Conservation (phyloP, 2,113 vertebrate genomes). For the Lampris incognitus region DNA sequence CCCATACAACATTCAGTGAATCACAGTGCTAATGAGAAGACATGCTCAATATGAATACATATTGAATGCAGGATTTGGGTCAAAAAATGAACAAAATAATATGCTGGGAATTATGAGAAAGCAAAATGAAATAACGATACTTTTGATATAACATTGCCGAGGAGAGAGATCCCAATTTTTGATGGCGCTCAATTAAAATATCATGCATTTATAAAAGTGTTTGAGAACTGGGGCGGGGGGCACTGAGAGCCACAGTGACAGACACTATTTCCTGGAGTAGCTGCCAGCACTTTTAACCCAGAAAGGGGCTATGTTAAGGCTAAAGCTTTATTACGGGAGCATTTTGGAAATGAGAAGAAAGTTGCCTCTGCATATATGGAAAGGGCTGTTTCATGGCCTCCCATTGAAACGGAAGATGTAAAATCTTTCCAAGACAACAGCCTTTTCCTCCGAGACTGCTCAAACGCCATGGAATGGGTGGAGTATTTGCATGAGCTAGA, state of each 20-base stretch:
- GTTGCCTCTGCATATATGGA: conserved; percentile 14
- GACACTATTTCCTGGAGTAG: conserved; percentile 2
- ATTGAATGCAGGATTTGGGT: too few relatives aligned
- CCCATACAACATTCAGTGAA: too few relatives aligned
- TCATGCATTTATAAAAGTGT: background rate
- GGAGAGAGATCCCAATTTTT: background rate
- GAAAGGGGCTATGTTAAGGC: background rate
- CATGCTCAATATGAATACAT: too few relatives aligned
- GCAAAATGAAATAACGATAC: conserved; percentile 26
- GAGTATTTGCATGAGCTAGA: conserved; percentile 22
- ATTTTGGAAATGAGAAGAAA: conserved; percentile 33
- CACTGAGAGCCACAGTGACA: background rate
- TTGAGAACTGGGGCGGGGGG: background rate
- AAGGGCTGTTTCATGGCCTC: conserved; percentile 13
- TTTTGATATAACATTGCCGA: background rate
- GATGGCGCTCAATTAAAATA: background rate
- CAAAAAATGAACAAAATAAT: background rate
- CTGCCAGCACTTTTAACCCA: conserved; percentile 7
- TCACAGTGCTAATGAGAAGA: too few relatives aligned
- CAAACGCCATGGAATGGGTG: conserved; percentile 20
- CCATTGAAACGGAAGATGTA: conserved; percentile 19
- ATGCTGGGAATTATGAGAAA: conserved; percentile 2
- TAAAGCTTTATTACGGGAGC: conserved; percentile 13
- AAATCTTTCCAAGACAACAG: conserved; percentile 4
- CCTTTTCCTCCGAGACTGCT: conserved; percentile 4